phyloP scores from a whole-genome alignment of 2,113 vertebrate genomes.

The Athene noctua region DNA sequence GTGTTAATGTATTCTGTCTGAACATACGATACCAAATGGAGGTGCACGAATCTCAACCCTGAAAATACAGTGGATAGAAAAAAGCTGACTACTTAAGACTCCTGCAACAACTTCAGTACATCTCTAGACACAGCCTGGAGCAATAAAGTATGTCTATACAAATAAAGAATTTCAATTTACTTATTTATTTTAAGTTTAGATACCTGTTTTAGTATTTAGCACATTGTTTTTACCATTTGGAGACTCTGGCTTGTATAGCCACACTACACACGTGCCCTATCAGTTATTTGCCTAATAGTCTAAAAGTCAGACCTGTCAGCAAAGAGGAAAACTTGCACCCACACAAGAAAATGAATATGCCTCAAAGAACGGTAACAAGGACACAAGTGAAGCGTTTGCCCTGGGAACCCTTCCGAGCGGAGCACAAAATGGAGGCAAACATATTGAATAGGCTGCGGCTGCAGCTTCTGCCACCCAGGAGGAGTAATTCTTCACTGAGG shows the following conservation, averaged over 20 bases:
- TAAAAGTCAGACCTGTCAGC: neutral
- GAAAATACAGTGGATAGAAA: conserved; percentile 27
- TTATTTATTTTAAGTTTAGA: conserved; percentile 11
- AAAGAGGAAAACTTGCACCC: neutral
- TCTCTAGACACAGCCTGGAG: conserved; percentile 45
- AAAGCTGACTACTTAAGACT: conserved; percentile 33
- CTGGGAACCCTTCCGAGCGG: neutral
- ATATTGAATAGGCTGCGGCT: neutral
- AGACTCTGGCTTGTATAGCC: neutral
- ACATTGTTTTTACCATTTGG: conserved; percentile 1
- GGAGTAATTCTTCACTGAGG: neutral
- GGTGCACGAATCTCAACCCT: neutral
- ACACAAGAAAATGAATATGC: neutral
- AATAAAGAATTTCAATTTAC: neutral
- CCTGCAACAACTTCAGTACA: neutral
- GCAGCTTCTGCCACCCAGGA: neutral
- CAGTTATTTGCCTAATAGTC: neutral
- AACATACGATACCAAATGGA: conserved; percentile 31
- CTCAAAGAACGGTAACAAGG: neutral
- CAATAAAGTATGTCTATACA: neutral
- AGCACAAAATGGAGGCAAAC: neutral
- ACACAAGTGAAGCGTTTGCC: neutral
- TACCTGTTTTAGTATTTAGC: conserved; percentile 4
- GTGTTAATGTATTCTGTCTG: conserved; percentile 46
- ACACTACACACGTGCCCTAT: neutral